Conservation (phyloP, 2,888 invertebrate species). For the Cephus nigrinus region DNA sequence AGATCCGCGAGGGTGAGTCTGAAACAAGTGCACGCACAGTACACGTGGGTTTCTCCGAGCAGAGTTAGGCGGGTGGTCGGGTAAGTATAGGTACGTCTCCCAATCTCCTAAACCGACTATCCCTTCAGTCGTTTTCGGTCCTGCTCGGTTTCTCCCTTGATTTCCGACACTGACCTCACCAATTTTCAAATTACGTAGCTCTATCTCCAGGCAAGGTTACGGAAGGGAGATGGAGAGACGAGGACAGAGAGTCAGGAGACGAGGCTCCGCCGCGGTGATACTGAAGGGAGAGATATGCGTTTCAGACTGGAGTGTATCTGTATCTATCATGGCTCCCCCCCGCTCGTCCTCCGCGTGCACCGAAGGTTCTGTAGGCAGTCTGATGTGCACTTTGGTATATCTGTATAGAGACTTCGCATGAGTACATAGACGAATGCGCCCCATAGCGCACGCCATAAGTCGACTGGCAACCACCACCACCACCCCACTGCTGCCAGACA, state of each 20-base stretch:
- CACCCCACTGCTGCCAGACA: conserved; percentile 28
- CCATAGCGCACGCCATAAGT: conserved; percentile 28
- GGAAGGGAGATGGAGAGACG: background rate
- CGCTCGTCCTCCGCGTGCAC: background rate
- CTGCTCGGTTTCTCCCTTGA: conserved; percentile 27
- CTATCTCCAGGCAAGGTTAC: background rate
- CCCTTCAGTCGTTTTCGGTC: background rate
- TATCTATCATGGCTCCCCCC: background rate
- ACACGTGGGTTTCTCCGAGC: background rate
- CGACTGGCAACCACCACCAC: conserved; percentile 18
- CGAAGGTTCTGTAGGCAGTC: background rate
- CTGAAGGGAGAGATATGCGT: background rate
- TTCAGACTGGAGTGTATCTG: background rate
- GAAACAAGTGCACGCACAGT: background rate
- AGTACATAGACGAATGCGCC: background rate
- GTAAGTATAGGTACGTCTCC: background rate
- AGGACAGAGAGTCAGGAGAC: background rate
- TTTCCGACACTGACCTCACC: conserved; percentile 50
- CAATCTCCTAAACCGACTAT: background rate
- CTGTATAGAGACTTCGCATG: background rate
- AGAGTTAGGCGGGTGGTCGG: background rate
- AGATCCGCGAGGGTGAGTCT: background rate
- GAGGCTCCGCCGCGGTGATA: background rate
- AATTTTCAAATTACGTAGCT: conserved; percentile 44
- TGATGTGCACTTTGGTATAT: background rate